Base-by-base conservation (phyloP, 2,888 invertebrate species). In the Ennomos fuscantarius region DNA sequence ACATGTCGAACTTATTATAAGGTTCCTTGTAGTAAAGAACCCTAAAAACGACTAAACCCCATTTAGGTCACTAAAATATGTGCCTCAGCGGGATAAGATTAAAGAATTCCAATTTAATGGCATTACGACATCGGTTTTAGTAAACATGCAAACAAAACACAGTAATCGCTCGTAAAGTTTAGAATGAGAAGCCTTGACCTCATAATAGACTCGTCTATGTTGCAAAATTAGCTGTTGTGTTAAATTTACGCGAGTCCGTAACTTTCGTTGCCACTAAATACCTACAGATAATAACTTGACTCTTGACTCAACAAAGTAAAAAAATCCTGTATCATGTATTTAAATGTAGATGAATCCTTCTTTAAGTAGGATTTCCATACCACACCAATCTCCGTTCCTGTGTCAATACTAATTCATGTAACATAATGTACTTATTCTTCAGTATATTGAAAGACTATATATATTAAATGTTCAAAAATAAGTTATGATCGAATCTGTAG, bases 281-380 rank as follows among this genome's bases (percentile, higher is more conserved):
- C 42, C 39, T 65, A 60, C 66, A 68, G 64, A 72, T 56, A 66
- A 66, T 72, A 70, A 73, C 67, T 69, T 66, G 73, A 73, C 66
- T 71, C 73, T 69, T 66, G 73, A 73, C 66, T 71, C 73, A 73
- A 66, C 50, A 65, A 61, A 55, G 60, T 48, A 36, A 8, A 49
- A 42, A 53, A 62, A 52, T 48, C 42, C 44, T 43, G 58, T 42
- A 60, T 67, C 62, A 60, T 48, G 34, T 65, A 74, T 74, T 64
- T 68, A 63, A 55, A 62, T 61, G 58, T 59, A 64, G 65, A 63
- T 76, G 76, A 76, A 66, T 76, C 77, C 77, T 67, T 63, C 57
- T 42, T 64, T 59, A 68, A 63, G 78, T 76, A 68, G 76, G 74
- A 69, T 64, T 68, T 62, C 60, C 61, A 55, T 62, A 61, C 24